Conservation (phyloP, 2,113 vertebrate genomes). For the Onychostruthus taczanowskii region DNA sequence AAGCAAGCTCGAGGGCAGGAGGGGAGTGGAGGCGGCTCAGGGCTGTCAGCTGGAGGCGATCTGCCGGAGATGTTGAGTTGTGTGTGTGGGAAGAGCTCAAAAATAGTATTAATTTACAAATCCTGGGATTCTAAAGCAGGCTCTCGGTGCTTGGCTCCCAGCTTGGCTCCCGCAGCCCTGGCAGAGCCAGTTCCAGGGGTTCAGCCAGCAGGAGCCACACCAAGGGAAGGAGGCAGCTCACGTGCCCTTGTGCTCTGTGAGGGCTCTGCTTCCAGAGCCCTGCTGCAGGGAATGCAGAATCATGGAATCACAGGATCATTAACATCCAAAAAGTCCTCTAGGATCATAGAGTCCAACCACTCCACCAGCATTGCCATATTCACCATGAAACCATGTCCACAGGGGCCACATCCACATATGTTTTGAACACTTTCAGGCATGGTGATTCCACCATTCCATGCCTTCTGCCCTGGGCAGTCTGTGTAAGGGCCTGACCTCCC, state of each 20-base stretch:
- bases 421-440: not conserved
- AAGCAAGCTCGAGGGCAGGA: not conserved
- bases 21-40: not conserved
- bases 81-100: not conserved
- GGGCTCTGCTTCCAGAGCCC: not conserved
- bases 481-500: not conserved
- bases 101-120: not conserved
- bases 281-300: not conserved
- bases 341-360: too few species aligned
- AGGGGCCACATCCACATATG: rapidly evolving
- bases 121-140: not conserved
- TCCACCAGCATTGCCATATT: not conserved
- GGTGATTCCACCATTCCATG: not conserved
- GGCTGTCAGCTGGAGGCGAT: constrained; percentile 17
- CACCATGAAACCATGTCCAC: not conserved
- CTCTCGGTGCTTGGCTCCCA: not conserved
- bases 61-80: not conserved
- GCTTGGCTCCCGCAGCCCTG: not conserved
- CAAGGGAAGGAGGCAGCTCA: not conserved
- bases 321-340: not conserved
- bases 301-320: not conserved
- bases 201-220: not conserved
- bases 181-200: not conserved
- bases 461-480: not conserved
- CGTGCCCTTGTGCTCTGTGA: rapidly evolving